Base-by-base conservation (phyloP, 2,113 vertebrate species). In the Alligator sinensis region DNA sequence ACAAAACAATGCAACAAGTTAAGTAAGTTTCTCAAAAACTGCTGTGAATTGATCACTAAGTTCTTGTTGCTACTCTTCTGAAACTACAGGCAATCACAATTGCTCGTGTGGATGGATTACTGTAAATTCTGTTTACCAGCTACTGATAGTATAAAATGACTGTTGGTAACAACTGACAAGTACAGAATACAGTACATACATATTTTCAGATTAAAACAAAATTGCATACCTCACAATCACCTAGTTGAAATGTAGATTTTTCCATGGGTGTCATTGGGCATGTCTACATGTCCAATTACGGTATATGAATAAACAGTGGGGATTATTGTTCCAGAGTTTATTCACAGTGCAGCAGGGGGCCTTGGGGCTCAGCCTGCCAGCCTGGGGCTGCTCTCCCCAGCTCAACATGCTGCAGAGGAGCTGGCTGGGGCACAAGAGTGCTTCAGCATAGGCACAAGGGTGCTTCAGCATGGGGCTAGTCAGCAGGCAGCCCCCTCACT, bases 31-130 rank as follows among this genome's bases (percentile, higher is more conserved):
- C 78, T 62, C 76, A 5, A 30, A 92, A 94, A 92, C 80, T 90
- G 80, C 90, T 60, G 75, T 92, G 90, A 87, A 92, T 83, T 86
- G 82, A 84, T 89, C 75, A 89, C 84, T 93, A 92, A 92, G 95
- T 89, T 93, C 89, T 91, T 93, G 95, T 92, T 70, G 83, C 92
- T 96, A 84, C 89, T 96, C 92, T 92, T 86, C 86, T 93, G 89
- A 92, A 96, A 79, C 83, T 90, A 83, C 81, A 28, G 82, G 78
- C 89, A 94, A 91, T 96, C 94, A 91, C 87, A 1, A 5, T 76
- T 66, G 89, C 95, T 95, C 88, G 88, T 8, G 75, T 2, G 9
- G 94, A 90, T 96, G 94, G 95, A 93, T 62, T 92, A 66, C 84
- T 91, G 94, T 92, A 94, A 95, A 88, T 92, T 94, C 87, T 94